phyloP scores from a whole-genome alignment of 1,140 invertebrate genomes.

The Brachionus sp. region DNA sequence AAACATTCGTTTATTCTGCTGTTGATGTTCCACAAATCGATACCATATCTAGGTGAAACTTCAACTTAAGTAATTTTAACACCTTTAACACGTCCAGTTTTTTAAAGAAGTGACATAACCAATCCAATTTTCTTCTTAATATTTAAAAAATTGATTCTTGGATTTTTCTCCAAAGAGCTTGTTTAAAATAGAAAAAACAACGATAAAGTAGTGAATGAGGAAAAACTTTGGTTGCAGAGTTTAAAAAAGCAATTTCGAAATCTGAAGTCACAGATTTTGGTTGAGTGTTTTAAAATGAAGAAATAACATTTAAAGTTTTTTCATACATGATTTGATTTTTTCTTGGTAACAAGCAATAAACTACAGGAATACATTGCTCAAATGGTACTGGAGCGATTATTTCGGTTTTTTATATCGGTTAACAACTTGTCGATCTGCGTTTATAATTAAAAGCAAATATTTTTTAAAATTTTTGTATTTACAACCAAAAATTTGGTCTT shows the following conservation, averaged over 20 bases:
- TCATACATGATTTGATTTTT: no score
- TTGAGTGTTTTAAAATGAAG: background rate
- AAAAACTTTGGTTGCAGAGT: background rate
- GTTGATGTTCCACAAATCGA: conserved; percentile 13
- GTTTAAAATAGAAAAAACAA: background rate
- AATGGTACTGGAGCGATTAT: background rate
- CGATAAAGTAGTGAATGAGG: background rate
- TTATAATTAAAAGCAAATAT: no score
- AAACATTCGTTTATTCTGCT: conserved; percentile 24
- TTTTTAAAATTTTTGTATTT: no score
- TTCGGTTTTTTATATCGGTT: background rate
- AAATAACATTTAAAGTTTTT: no score
- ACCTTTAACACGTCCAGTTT: background rate
- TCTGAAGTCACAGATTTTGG: background rate
- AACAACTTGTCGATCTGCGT: background rate
- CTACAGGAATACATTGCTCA: background rate
- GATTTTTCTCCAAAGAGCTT: conserved; percentile 28
- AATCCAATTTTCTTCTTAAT: conserved; percentile 7
- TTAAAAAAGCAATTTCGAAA: conserved; percentile 3
- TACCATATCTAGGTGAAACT: background rate
- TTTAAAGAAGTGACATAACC: background rate
- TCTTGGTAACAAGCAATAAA: conserved; percentile 12
- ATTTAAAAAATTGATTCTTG: background rate
- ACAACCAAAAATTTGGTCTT: no score
- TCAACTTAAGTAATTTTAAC: background rate